Evolutionary conservation across 2,888 invertebrate genomes (phyloP).

Genomic region (Lasius platythorax): DNA sequence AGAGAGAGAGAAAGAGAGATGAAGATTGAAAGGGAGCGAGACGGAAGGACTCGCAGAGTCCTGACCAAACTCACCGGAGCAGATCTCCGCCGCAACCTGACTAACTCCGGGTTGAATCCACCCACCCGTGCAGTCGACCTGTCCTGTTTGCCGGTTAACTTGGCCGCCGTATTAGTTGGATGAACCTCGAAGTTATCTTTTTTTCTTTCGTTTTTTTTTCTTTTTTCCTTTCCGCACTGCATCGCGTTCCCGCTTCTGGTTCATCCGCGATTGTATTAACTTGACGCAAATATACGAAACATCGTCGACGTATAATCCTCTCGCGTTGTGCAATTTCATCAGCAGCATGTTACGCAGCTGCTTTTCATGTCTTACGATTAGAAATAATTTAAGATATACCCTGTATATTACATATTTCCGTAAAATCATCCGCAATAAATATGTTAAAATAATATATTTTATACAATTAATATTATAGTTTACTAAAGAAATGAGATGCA

Average conservation of each 20-base stretch:
- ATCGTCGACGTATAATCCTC: conserved; percentile 23
- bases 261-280: conserved; percentile 47
- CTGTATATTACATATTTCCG: not conserved
- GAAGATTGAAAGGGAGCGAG: conserved; percentile 20
- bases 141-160: conserved; percentile 64
- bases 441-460: not conserved
- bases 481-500: not conserved
- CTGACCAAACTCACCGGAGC: conserved; percentile 79
- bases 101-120: conserved; percentile 78
- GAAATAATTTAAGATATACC: conserved; percentile 10
- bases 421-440: not conserved
- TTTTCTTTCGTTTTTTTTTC: not conserved
- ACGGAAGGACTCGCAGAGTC: conserved; percentile 44
- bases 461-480: not conserved
- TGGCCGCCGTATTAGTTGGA: conserved; percentile 54
- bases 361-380: conserved; percentile 22
- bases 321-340: conserved; percentile 24
- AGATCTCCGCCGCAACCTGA: conserved; percentile 81
- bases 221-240: conserved; percentile 13
- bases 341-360: conserved; percentile 4
- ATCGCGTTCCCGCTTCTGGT: conserved; percentile 29
- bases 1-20: not conserved
- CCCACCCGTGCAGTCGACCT: conserved; percentile 79
- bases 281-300: conserved; percentile 11
- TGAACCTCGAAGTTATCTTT: conserved; percentile 35